Evolutionary conservation across 2,797 vertebrate species (phyloP).

Genomic region (Acanthiza pusilla): DNA sequence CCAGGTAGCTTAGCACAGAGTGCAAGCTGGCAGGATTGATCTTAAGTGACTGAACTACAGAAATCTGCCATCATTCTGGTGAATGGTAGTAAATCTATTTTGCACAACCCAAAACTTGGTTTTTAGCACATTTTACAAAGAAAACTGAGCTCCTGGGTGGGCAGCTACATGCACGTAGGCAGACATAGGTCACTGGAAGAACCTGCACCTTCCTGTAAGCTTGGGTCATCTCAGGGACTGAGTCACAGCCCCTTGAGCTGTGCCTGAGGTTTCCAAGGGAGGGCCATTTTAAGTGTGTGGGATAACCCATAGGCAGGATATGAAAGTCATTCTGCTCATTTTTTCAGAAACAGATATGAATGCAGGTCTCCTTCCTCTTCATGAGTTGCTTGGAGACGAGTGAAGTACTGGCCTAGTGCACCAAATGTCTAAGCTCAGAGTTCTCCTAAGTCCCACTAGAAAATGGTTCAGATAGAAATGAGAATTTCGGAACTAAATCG

Average conservation of each 20-base stretch:
- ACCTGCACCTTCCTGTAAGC: not conserved
- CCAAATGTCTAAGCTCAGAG: not conserved
- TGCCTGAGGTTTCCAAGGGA: not conserved
- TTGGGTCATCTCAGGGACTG: not conserved
- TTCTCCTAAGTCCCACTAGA: not conserved
- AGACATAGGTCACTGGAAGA: not conserved
- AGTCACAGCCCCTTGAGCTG: not conserved
- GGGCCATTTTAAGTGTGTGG: not conserved
- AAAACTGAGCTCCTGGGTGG: not conserved
- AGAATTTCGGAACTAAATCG: not conserved
- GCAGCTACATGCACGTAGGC: not conserved
- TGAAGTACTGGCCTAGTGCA: not conserved
- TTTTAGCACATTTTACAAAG: not conserved
- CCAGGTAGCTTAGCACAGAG: not conserved
- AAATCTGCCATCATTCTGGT: not conserved
- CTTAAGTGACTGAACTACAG: not conserved
- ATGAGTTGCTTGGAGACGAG: not conserved
- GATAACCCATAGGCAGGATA: not conserved
- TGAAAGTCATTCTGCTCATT: not conserved
- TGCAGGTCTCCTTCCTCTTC: not conserved
- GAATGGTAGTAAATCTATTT: not conserved
- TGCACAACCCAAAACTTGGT: not conserved
- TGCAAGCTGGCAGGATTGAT: not conserved
- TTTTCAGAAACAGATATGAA: not conserved
- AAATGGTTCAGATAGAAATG: not conserved